phyloP scores from a whole-genome alignment of 2,888 invertebrate species.

The Hypselothyrea guttata region DNA sequence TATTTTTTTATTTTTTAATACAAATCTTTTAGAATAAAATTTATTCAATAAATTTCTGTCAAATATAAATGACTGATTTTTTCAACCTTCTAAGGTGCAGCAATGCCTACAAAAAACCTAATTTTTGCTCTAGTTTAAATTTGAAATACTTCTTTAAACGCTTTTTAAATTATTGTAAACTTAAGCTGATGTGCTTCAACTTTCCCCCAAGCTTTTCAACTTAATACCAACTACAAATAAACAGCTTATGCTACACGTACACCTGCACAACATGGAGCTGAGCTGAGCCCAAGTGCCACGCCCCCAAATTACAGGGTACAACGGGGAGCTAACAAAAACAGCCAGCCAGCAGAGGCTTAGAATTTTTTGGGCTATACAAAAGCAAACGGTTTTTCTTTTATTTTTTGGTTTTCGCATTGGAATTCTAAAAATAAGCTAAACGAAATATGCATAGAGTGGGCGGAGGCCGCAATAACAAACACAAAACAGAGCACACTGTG shows the following conservation, averaged over 20 bases:
- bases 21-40: no score
- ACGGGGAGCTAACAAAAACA: no score
- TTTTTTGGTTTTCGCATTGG: slow-evolving; percentile 34
- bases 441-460: slow-evolving; percentile 3
- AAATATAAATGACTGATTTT: no score
- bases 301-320: slow-evolving; percentile 48
- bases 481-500: slow-evolving; percentile 11
- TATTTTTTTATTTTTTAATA: no score
- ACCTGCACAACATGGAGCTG: neutral
- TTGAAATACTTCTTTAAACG: no score
- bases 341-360: slow-evolving; percentile 40
- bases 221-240: neutral
- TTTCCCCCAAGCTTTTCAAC: neutral
- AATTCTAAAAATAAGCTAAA: slow-evolving; percentile 52
- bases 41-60: no score
- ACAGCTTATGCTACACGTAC: neutral
- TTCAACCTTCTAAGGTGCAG: no score
- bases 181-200: no score
- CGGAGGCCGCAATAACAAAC: slow-evolving; percentile 23
- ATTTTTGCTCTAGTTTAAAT: no score
- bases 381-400: neutral
- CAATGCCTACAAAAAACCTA: no score
- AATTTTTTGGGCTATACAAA: slow-evolving; percentile 36
- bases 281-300: slow-evolving; percentile 9
- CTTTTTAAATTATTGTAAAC: no score